Evolutionary conservation across 2,888 invertebrate genomes (phyloP), one percentile per base, ranked within the genome.

Genomic region (Eupithecia pulchellata): DNA sequence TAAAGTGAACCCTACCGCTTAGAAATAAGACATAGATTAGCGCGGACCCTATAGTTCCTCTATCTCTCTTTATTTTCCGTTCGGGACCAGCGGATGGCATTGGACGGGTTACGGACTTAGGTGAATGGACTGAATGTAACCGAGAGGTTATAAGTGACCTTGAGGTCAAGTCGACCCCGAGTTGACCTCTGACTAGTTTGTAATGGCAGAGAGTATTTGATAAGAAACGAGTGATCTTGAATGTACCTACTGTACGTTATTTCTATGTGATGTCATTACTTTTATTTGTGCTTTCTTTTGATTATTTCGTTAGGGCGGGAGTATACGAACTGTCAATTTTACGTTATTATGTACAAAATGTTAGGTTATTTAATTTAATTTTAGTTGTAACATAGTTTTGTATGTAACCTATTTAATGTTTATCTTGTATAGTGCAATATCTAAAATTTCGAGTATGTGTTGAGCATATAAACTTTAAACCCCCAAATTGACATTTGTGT

Each of bases 1-100:
- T 87, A 73, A 89, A 91, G 78, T 90, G 89, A 89, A 77, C 82
- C 66, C 75, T 55, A 68, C 27, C 64, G 20, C 52, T 71, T 65
- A 71, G 65, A 65, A 68, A 70, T 75, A 73, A 74, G 73, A 70
- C 64, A 34, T 76, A 77, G 76, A 68, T 74, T 77, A 77, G 75
- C 75, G 77, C 77, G 77, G 76, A 73, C 73, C 65, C 73, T 76
- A 80, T 80, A 81, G 83, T 83, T 83, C 84, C 85, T 82, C 78
- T 82, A 75, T 81, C 77, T 83, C 79, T 82, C 75, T 76, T 77
- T 73, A 71, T 77, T 81, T 75, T 66, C 66, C 27, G 78, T 73
- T 68, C 75, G 75, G 77, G 75, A 76, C 75, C 76, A 30, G 71
- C 55, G 64, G 71, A 30, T 25, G 66, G 68, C 67, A 63, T 57